These are phyloP conservation scores for Holothuria glaberrima DNA, from an alignment of 35 echinoderm and acorn worm species.

Conservation along the genomic window DNA sequence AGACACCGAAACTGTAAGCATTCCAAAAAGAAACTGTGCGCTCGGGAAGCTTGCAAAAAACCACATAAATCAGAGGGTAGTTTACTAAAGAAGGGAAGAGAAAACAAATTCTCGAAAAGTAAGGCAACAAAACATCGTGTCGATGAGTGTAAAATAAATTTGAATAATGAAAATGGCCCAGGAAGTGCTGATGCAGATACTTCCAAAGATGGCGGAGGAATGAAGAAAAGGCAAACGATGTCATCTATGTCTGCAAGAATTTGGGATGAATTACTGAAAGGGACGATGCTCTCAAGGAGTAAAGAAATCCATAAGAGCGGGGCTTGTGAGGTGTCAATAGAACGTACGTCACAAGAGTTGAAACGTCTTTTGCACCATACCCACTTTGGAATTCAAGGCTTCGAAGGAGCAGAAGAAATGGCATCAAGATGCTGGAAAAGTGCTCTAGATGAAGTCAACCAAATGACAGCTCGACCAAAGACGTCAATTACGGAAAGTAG, in stretches of 20 bases:
- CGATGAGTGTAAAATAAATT: too few species aligned
- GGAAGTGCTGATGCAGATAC: too few species aligned
- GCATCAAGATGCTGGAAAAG: neutral
- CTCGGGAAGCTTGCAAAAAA: too few species aligned
- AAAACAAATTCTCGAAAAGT: too few species aligned
- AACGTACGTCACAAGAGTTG: neutral
- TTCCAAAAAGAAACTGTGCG: neutral
- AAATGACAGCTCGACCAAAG: neutral
- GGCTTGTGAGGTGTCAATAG: too few species aligned
- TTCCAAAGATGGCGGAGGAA: too few species aligned
- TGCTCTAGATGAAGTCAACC: neutral
- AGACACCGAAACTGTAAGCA: neutral
- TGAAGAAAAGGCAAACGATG: neutral
- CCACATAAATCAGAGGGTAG: too few species aligned
- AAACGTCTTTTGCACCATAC: neutral
- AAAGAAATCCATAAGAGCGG: too few species aligned
- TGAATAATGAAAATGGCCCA: too few species aligned
- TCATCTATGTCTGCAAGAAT: slow-evolving; percentile 1
- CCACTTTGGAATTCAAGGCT: neutral
- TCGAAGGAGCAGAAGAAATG: neutral
- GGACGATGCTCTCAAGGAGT: neutral
- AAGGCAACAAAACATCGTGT: too few species aligned
- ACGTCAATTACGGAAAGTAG: too few species aligned
- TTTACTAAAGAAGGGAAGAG: too few species aligned
- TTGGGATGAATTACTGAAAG: neutral